Percentiles rank a stretch among this genome's conserved stretches.
Conservation (phyloP, 1,140 invertebrate species). For the Oryzaephilus surinamensis region DNA sequence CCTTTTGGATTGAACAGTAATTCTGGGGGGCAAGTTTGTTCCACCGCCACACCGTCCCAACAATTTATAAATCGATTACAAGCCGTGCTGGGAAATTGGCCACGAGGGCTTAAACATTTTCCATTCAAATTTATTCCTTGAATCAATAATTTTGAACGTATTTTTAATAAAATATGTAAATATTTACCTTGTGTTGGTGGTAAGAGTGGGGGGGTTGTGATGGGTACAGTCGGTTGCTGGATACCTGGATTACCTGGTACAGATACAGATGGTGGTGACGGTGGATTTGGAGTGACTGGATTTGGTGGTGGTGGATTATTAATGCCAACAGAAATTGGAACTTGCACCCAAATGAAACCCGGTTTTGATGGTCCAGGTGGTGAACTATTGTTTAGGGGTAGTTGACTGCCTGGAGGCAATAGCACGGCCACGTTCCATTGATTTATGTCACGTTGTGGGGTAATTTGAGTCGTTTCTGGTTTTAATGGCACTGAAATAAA, state of each 20-base stretch:
- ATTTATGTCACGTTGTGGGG: too few species aligned
- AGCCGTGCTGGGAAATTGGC: slow-evolving; percentile 49
- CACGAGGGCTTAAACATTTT: slow-evolving; percentile 31
- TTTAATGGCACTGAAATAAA: too few species aligned
- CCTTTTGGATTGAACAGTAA: slow-evolving; percentile 48
- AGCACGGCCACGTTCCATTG: slow-evolving; percentile 3
- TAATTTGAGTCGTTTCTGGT: too few species aligned
- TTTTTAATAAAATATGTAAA: too few species aligned
- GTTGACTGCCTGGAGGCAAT: slow-evolving; percentile 1
- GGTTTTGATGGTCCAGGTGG: neutral
- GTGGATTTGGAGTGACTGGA: neutral
- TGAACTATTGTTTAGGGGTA: neutral
- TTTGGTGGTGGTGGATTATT: neutral
- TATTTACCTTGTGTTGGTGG: neutral
- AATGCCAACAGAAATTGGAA: neutral
- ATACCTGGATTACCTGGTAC: neutral
- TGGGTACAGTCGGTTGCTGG: neutral
- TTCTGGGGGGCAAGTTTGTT: slow-evolving; percentile 51
- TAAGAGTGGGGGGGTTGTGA: neutral
- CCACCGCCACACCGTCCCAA: slow-evolving; percentile 55
- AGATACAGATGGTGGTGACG: neutral
- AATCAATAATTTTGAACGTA: slow-evolving; percentile 8
- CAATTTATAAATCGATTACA: slow-evolving; percentile 58
- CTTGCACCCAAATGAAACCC: slow-evolving; percentile 4
- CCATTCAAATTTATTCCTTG: slow-evolving; percentile 12